Percentiles rank a stretch among this genome's conserved stretches.
Evolutionary conservation across 2,797 vertebrate genomes (phyloP).

Genomic region (Nyctalus aviator): DNA sequence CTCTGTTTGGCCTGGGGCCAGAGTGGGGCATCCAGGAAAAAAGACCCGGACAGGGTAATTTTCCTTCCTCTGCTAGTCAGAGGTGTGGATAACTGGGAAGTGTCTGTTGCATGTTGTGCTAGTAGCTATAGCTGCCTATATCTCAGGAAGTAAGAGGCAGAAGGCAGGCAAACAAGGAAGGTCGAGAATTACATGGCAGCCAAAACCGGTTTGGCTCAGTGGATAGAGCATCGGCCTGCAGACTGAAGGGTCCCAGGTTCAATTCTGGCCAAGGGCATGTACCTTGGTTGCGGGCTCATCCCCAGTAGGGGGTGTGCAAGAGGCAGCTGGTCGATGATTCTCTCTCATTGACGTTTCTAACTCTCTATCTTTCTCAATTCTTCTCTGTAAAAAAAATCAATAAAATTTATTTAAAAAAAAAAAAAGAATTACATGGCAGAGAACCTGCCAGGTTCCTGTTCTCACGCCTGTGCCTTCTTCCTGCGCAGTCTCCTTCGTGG

Average conservation of each 20-base stretch:
- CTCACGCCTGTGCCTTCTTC: neutral
- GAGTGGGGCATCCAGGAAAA: neutral
- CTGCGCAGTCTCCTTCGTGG: neutral
- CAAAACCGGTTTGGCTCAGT: too few species aligned
- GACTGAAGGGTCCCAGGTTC: too few species aligned
- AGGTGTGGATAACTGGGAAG: neutral
- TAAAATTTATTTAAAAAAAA: too few species aligned
- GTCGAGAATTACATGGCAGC: neutral
- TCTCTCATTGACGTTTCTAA: too few species aligned
- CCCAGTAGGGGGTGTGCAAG: too few species aligned
- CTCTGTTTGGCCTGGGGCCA: neutral
- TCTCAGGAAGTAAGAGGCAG: neutral
- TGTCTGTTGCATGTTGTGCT: neutral
- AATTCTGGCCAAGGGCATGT: too few species aligned
- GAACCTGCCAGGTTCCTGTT: neutral
- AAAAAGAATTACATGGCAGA: neutral
- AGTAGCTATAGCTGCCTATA: too few species aligned
- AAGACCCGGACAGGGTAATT: neutral
- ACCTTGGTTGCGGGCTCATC: too few species aligned
- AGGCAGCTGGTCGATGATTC: too few species aligned
- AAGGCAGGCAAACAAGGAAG: neutral
- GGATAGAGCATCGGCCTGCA: too few species aligned
- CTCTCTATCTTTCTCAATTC: too few species aligned
- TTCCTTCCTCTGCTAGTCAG: neutral
- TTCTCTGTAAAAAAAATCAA: too few species aligned